Evolutionary conservation across 2,113 vertebrate species (phyloP).

Genomic region (Alces alces): DNA sequence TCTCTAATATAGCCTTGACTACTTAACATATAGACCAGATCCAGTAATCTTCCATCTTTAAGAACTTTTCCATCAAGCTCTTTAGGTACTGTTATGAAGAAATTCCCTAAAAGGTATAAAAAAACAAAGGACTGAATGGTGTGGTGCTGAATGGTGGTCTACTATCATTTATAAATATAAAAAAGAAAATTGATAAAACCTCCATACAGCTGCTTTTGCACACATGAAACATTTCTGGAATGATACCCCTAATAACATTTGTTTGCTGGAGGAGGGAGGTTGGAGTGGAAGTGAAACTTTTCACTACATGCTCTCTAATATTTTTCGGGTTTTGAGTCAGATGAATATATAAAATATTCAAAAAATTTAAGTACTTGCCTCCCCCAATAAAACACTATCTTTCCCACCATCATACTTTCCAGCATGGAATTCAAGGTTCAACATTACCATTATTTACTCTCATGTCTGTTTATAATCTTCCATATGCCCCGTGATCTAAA

Average conservation of each 20-base stretch:
- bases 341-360: not conserved
- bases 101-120: not conserved
- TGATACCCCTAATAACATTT: not conserved
- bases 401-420: not conserved
- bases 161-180: not conserved
- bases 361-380: slow-evolving; percentile 21
- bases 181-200: not conserved
- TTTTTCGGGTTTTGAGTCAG: not conserved
- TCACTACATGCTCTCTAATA: not conserved
- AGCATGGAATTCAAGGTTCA: not conserved
- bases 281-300: not conserved
- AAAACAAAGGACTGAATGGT: slow-evolving; percentile 12
- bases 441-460: not conserved
- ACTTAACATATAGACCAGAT: not conserved
- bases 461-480: not conserved
- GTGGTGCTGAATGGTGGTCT: not conserved
- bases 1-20: not conserved
- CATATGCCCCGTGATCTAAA: not conserved
- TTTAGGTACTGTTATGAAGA: not conserved
- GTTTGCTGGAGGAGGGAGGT: not conserved
- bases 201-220: not conserved
- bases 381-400: not conserved
- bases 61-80: not conserved
- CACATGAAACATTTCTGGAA: slow-evolving; percentile 20
- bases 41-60: not conserved